Conservation (phyloP, 2,113 vertebrate genomes). For the Oryzias celebensis region DNA sequence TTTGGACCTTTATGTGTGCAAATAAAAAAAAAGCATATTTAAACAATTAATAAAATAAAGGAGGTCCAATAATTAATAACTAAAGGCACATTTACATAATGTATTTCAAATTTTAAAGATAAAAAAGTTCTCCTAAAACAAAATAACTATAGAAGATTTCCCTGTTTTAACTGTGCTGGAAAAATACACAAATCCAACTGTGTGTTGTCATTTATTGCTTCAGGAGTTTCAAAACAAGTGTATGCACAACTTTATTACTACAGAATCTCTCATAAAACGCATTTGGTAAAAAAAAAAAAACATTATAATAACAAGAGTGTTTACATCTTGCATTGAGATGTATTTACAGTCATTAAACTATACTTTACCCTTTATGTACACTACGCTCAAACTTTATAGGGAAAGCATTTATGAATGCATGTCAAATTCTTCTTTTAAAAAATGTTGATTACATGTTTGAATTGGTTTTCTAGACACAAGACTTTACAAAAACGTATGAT, state of each 20-base stretch:
- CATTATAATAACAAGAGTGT: background rate
- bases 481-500: constrained; percentile 21
- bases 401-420: constrained; percentile 47
- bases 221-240: constrained; percentile 65
- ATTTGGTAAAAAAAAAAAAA: constrained; percentile 56
- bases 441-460: constrained; percentile 55
- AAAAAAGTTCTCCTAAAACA: background rate
- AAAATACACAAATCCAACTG: constrained; percentile 15
- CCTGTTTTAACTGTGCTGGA: background rate
- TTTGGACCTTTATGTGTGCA: no score
- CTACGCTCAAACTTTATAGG: constrained; percentile 28
- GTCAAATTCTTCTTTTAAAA: constrained; percentile 40
- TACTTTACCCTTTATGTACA: constrained; percentile 34
- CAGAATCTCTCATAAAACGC: constrained; percentile 53
- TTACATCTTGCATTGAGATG: constrained; percentile 48
- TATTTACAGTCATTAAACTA: constrained; percentile 38
- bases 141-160: background rate
- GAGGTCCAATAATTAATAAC: no score
- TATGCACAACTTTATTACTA: constrained; percentile 51
- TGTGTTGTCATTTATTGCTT: constrained; percentile 69
- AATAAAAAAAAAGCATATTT: no score
- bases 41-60: no score
- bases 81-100: no score
- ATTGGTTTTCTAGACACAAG: constrained; percentile 69
- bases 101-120: background rate